phyloP scores from a whole-genome alignment of 2,888 invertebrate genomes.

The Argyresthia goedartella region DNA sequence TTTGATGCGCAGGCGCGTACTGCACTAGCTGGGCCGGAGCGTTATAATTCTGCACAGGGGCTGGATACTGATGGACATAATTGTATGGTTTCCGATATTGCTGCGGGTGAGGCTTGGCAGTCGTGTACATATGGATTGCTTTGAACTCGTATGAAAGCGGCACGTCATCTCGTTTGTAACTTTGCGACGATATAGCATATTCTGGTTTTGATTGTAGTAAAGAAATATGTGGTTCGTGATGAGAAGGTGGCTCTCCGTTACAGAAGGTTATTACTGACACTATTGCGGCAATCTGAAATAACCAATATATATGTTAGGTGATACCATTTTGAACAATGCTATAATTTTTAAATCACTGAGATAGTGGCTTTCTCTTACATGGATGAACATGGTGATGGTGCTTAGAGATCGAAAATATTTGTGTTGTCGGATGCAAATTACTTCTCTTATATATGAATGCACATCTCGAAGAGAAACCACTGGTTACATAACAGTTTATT shows the following conservation, averaged over 20 bases:
- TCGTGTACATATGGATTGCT: slow-evolving; percentile 7
- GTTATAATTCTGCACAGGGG: background rate
- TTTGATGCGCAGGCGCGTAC: background rate
- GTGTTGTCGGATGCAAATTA: slow-evolving; percentile 1
- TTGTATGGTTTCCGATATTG: background rate
- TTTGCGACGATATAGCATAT: slow-evolving; percentile 5
- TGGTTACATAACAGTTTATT: slow-evolving; percentile 1
- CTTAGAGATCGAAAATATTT: slow-evolving; percentile 3
- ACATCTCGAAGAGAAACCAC: slow-evolving; percentile 1
- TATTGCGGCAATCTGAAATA: slow-evolving; percentile 5
- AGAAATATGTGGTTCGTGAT: background rate
- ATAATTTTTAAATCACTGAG: background rate
- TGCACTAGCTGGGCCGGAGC: background rate
- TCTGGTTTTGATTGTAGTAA: background rate
- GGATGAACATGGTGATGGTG: slow-evolving; percentile 13
- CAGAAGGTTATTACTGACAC: background rate
- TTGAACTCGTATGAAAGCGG: slow-evolving; percentile 8
- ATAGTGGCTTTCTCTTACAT: slow-evolving; percentile 15
- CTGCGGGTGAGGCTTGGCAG: background rate
- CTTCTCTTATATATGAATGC: background rate
- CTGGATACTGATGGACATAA: background rate
- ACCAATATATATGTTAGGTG: background rate
- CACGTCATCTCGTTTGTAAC: slow-evolving; percentile 6
- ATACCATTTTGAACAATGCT: too few relatives aligned
- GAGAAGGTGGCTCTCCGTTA: background rate